phyloP scores from a whole-genome alignment of 2,113 vertebrate genomes.

The Papio anubis region DNA sequence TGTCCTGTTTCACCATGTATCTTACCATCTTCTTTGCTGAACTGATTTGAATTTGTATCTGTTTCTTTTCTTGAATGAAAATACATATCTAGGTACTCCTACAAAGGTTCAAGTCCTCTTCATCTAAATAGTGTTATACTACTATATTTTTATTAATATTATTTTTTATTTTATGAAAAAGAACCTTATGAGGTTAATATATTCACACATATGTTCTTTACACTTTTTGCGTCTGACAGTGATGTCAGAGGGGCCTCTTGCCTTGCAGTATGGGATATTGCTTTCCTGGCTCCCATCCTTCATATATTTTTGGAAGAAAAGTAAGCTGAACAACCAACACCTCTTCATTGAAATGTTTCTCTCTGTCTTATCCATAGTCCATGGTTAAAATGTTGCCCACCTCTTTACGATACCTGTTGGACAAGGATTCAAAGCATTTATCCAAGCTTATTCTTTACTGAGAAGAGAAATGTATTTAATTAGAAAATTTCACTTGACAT shows the following conservation, averaged over 20 bases:
- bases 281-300: not conserved
- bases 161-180: slow-evolving; percentile 33
- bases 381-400: not conserved
- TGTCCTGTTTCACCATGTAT: not conserved
- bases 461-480: not conserved
- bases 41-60: not conserved
- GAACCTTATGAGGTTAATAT: not conserved
- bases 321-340: not conserved
- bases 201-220: not conserved
- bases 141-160: not conserved
- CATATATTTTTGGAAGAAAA: not conserved
- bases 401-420: not conserved
- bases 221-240: not conserved
- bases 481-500: not conserved
- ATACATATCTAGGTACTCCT: not conserved
- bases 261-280: not conserved
- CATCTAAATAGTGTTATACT: not conserved
- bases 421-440: not conserved
- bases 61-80: not conserved
- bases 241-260: not conserved
- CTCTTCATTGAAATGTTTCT: not conserved
- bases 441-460: not conserved
- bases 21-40: not conserved
- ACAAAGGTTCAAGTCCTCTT: not conserved
- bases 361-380: not conserved